Conservation (phyloP, 2,888 invertebrate genomes). For the Dolichopus griseipennis region DNA sequence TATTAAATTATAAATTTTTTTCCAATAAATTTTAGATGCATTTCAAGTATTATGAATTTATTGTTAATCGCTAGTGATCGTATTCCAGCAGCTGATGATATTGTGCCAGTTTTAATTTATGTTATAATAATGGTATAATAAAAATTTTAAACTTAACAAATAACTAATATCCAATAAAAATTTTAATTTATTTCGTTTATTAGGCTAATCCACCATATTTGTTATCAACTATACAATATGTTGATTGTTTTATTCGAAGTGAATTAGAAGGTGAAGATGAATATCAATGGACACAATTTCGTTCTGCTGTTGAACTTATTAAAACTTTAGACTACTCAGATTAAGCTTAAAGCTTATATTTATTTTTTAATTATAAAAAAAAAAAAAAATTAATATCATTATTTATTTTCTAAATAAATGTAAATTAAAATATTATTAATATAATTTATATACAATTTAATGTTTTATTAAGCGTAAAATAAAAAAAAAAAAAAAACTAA, state of each 20-base stretch:
- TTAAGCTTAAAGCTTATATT: neutral
- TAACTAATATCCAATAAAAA: neutral
- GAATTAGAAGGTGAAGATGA: constrained; percentile 81
- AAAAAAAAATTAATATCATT: too few species aligned
- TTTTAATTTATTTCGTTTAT: neutral
- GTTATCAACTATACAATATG: constrained; percentile 91
- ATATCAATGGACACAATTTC: constrained; percentile 99
- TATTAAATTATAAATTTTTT: neutral
- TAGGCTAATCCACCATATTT: constrained; percentile 90
- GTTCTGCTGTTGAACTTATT: constrained; percentile 92
- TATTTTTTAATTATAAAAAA: neutral
- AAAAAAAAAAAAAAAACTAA: neutral
- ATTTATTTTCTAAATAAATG: too few species aligned
- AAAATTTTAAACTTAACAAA: neutral
- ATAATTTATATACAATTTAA: too few species aligned
- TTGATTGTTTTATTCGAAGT: constrained; percentile 81
- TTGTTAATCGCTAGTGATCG: constrained; percentile 73
- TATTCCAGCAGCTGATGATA: constrained; percentile 86
- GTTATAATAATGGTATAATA: constrained; percentile 78
- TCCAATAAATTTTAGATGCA: constrained; percentile 53
- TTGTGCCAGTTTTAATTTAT: constrained; percentile 92
- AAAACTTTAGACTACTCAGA: constrained; percentile 70
- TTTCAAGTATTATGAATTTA: constrained; percentile 88
- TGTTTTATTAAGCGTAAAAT: too few species aligned
- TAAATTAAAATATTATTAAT: too few species aligned